A percentile compares a stretch with the other conserved stretches of the same genome.
Conservation (phyloP, 2,888 invertebrate species). For the Selenia dentaria region DNA sequence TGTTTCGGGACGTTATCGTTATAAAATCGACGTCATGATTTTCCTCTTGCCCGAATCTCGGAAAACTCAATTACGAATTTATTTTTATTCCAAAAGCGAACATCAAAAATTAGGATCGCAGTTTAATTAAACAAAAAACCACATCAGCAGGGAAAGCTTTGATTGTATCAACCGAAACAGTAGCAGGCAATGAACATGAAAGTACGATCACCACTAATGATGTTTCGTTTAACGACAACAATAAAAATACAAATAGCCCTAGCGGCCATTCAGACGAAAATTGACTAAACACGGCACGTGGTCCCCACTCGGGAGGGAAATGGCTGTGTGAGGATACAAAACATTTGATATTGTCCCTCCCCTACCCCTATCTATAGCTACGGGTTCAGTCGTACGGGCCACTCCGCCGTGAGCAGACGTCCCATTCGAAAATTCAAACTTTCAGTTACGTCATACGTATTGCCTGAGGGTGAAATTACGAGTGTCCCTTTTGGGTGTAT, state of each 20-base stretch:
- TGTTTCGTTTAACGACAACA: constrained; percentile 66
- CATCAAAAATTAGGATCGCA: constrained; percentile 20
- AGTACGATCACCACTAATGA: constrained; percentile 60
- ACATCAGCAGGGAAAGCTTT: constrained; percentile 22
- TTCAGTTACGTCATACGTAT: constrained; percentile 72
- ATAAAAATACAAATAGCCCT: constrained; percentile 68
- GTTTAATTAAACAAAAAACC: constrained; percentile 30
- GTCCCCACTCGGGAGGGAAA: constrained; percentile 63
- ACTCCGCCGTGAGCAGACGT: constrained; percentile 56
- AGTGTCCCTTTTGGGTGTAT: constrained; percentile 48
- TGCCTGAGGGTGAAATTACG: constrained; percentile 56
- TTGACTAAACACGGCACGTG: constrained; percentile 76
- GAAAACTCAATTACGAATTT: constrained; percentile 23
- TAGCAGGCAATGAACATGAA: constrained; percentile 54
- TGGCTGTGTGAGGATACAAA: constrained; percentile 69
- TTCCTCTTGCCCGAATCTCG: constrained; percentile 41
- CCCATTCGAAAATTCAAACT: constrained; percentile 43
- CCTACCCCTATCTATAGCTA: constrained; percentile 52
- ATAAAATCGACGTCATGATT: constrained; percentile 59
- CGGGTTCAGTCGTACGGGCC: constrained; percentile 61
- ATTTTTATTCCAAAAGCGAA: constrained; percentile 9
- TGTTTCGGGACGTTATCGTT: constrained; percentile 59
- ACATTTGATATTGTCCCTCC: constrained; percentile 70
- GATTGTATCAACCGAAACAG: constrained; percentile 33
- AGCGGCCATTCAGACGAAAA: constrained; percentile 63